Percentiles rank a stretch among this genome's conserved stretches.
phyloP scores from a whole-genome alignment of 1,140 invertebrate species.

The Medauroidea extradentata region DNA sequence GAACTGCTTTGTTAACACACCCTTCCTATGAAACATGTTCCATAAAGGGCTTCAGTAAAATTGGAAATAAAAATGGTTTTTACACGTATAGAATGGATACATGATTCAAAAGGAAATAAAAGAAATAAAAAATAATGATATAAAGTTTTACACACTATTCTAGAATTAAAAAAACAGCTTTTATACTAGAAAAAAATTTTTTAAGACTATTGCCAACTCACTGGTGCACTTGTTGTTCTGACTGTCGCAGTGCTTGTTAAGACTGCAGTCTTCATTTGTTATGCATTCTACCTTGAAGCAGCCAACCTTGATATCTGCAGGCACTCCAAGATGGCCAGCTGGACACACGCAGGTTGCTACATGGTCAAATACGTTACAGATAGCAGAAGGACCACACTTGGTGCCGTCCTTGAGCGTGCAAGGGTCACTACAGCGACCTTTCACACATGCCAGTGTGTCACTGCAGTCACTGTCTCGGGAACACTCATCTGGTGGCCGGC shows the following conservation, averaged over 20 bases:
- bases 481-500: conserved; percentile 67
- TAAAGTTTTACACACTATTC: too few relatives aligned
- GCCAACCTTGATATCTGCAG: conserved; percentile 62
- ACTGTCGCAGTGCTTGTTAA: conserved; percentile 67
- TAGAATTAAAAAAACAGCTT: too few relatives aligned
- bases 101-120: too few relatives aligned
- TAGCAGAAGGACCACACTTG: conserved; percentile 64
- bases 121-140: too few relatives aligned
- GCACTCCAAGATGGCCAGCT: conserved; percentile 73
- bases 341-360: conserved; percentile 66
- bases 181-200: too few relatives aligned
- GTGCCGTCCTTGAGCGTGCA: conserved; percentile 49
- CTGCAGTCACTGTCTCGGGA: conserved; percentile 61
- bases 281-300: conserved; percentile 83
- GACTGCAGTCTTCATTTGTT: conserved; percentile 66
- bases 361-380: conserved; percentile 68
- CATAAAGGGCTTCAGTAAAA: too few relatives aligned
- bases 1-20: too few relatives aligned
- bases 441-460: conserved; percentile 64
- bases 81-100: too few relatives aligned
- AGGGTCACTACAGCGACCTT: conserved; percentile 70
- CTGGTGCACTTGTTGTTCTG: conserved; percentile 73
- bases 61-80: too few relatives aligned
- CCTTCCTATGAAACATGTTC: too few relatives aligned
- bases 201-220: too few relatives aligned